A percentile compares a stretch with the other conserved stretches of the same genome.
phyloP scores from a whole-genome alignment of 1,140 invertebrate species.

The Heliconius himera region DNA sequence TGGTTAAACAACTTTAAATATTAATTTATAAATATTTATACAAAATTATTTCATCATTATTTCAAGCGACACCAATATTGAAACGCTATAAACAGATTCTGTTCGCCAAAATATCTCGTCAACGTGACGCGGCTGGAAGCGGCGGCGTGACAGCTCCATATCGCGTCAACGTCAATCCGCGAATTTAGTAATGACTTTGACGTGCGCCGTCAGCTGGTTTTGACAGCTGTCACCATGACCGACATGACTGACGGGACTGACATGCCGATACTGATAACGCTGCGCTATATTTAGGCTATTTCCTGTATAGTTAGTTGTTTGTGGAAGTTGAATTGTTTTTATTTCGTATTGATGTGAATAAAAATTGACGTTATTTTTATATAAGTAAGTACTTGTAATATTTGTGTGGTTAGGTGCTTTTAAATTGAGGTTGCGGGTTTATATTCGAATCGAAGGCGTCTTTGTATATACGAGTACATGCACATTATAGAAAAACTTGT shows the following conservation, averaged over 20 bases:
- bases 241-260: constrained; percentile 37
- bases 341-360: neutral
- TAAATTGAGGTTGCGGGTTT: too few species aligned
- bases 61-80: neutral
- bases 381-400: too few species aligned
- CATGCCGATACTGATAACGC: constrained; percentile 45
- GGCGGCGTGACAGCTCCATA: constrained; percentile 52
- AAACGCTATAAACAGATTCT: constrained; percentile 28
- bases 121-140: constrained; percentile 46
- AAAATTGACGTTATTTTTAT: too few species aligned
- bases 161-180: constrained; percentile 64
- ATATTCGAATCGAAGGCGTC: too few species aligned
- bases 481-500: too few species aligned
- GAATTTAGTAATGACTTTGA: constrained; percentile 50
- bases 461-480: too few species aligned
- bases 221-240: constrained; percentile 39
- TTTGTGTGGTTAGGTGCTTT: too few species aligned
- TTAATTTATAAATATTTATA: too few species aligned
- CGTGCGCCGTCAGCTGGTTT: constrained; percentile 51
- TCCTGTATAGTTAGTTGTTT: constrained; percentile 11
- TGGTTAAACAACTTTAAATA: too few species aligned
- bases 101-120: constrained; percentile 42
- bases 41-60: neutral
- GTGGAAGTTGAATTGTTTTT: neutral
- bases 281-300: constrained; percentile 33